A percentile compares a stretch with the other conserved stretches of the same genome.
Conservation (phyloP, 1,140 invertebrate species). For the Drosophila nigromelanica region DNA sequence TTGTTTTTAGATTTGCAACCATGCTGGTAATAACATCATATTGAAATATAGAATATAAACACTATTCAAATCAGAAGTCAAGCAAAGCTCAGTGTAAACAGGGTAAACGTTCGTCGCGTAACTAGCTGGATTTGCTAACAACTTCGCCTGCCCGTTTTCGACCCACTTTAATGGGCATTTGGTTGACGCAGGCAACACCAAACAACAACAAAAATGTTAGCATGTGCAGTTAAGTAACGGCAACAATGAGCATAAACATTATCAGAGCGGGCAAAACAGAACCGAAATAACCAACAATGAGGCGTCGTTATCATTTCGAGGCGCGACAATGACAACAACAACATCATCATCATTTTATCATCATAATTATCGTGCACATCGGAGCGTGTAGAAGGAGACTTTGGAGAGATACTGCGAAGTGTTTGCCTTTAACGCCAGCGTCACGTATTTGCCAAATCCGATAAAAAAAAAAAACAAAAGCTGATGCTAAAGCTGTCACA, state of each 20-base stretch:
- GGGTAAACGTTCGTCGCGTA: constrained; percentile 9
- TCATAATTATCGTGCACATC: constrained; percentile 76
- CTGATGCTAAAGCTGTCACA: constrained; percentile 7
- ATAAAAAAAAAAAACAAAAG: constrained; percentile 41
- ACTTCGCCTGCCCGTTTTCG: not conserved
- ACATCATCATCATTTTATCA: constrained; percentile 75
- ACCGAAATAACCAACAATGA: constrained; percentile 1
- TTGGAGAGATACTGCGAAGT: not conserved
- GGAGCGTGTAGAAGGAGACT: constrained; percentile 48
- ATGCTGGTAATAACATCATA: not conserved
- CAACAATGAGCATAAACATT: constrained; percentile 60
- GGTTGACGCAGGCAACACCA: constrained; percentile 11
- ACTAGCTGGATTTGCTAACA: not conserved
- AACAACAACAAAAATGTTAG: constrained; percentile 63
- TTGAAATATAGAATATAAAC: not conserved
- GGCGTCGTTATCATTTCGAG: constrained; percentile 42
- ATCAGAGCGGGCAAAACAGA: constrained; percentile 9
- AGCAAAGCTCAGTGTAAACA: not conserved
- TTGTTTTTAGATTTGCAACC: too few species aligned
- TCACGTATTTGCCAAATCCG: constrained; percentile 60
- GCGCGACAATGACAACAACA: constrained; percentile 4
- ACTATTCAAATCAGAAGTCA: not conserved
- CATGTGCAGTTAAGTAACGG: constrained; percentile 79
- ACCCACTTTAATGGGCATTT: constrained; percentile 56
- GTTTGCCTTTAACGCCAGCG: not conserved